Conservation (phyloP, 2,113 vertebrate species). For the Polypterus bichir region DNA sequence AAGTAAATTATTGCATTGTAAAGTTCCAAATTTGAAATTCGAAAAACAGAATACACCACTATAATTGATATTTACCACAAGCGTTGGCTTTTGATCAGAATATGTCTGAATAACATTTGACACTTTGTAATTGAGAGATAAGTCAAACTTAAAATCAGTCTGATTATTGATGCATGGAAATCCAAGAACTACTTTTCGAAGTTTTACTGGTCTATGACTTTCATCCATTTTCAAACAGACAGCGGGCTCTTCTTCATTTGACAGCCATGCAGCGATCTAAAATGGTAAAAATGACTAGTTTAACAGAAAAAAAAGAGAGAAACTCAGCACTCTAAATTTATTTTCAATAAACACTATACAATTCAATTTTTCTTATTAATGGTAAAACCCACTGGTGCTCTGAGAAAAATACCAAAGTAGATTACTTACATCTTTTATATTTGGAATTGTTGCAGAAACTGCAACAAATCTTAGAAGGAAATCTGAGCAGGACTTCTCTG, state of each 20-base stretch:
- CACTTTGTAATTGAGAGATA: conserved; percentile 89
- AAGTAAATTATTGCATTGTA: conserved; percentile 1
- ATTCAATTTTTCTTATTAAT: too few relatives aligned
- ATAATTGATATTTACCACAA: conserved; percentile 62
- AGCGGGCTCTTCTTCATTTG: conserved; percentile 61
- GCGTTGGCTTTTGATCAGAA: conserved; percentile 79
- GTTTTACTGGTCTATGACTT: conserved; percentile 82
- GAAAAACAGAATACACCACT: conserved; percentile 1
- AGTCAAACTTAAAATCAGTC: conserved; percentile 91
- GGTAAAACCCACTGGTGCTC: too few relatives aligned
- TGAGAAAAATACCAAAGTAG: background rate
- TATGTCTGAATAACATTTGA: conserved; percentile 81
- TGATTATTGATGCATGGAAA: conserved; percentile 75
- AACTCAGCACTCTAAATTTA: too few relatives aligned
- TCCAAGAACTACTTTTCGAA: conserved; percentile 84
- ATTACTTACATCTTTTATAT: conserved; percentile 73
- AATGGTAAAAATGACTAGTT: conserved; percentile 22
- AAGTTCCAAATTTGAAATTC: conserved; percentile 6
- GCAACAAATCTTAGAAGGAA: conserved; percentile 78
- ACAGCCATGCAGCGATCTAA: conserved; percentile 93
- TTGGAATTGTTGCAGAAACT: conserved; percentile 91
- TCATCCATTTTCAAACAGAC: conserved; percentile 82
- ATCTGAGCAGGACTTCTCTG: conserved; percentile 33
- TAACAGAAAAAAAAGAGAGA: too few relatives aligned
- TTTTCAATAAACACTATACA: too few relatives aligned